Percentiles rank a stretch among this genome's conserved stretches.
Conservation (phyloP, 2,797 vertebrate species). For the Smutsia temminckii region DNA sequence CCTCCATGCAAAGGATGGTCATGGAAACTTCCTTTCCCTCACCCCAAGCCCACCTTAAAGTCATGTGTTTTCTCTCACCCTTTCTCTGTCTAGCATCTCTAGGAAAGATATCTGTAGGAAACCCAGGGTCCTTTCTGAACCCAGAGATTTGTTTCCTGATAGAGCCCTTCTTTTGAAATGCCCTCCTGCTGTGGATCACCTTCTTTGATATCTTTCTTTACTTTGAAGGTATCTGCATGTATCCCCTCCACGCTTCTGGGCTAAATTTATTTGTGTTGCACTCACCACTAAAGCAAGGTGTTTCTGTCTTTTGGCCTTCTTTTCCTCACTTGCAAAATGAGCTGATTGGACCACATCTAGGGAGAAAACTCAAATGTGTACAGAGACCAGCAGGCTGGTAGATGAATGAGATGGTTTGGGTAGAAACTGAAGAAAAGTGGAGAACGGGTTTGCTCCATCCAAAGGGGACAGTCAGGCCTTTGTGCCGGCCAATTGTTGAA, state of each 20-base stretch:
- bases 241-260: neutral
- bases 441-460: neutral
- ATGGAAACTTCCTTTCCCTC: neutral
- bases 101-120: neutral
- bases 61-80: neutral
- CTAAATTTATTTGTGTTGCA: neutral
- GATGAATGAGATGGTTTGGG: neutral
- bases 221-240: neutral
- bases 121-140: neutral
- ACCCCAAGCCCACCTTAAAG: neutral
- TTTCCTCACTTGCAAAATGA: neutral
- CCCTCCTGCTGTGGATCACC: fast-evolving
- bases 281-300: neutral
- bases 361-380: neutral
- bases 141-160: neutral
- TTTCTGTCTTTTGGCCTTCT: neutral
- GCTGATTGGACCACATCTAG: neutral
- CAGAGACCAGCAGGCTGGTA: neutral
- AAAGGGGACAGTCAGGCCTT: neutral
- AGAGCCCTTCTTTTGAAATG: neutral
- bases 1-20: fast-evolving
- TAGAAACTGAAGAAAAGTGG: neutral
- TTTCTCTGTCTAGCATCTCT: neutral
- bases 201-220: neutral
- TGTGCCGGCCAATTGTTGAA: neutral